Conservation (phyloP, 2,888 invertebrate species). For the Clitarchus hookeri region DNA sequence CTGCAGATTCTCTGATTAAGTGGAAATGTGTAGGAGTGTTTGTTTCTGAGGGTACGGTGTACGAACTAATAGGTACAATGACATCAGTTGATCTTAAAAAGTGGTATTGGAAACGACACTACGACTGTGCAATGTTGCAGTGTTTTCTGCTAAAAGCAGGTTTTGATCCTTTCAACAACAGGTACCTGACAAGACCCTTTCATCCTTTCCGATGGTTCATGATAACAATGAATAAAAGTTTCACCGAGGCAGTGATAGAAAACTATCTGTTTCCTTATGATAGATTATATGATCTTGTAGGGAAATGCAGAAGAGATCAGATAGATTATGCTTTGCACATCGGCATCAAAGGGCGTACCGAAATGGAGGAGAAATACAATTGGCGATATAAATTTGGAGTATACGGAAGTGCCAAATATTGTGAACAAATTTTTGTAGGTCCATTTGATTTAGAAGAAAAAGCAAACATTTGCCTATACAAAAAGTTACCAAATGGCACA, state of each 20-base stretch:
- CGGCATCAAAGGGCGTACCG: background rate
- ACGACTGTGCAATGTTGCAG: background rate
- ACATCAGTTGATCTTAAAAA: background rate
- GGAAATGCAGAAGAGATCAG: background rate
- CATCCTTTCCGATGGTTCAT: background rate
- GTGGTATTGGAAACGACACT: background rate
- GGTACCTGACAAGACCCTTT: background rate
- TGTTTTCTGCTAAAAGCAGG: constrained; percentile 1
- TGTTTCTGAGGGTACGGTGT: background rate
- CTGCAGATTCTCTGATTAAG: background rate
- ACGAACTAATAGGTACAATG: background rate
- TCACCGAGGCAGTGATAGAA: background rate
- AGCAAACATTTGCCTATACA: constrained; percentile 44
- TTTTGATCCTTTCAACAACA: background rate
- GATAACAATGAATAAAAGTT: background rate
- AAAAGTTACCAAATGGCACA: background rate
- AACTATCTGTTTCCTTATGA: background rate
- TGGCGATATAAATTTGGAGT: constrained; percentile 50
- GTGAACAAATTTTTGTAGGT: constrained; percentile 53
- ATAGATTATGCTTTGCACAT: background rate
- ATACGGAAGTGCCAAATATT: constrained; percentile 50
- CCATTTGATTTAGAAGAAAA: constrained; percentile 50
- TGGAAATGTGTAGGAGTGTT: background rate
- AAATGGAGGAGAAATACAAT: background rate
- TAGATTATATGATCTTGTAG: background rate